Conservation (phyloP, 2,113 vertebrate species). For the Rhea americana region DNA sequence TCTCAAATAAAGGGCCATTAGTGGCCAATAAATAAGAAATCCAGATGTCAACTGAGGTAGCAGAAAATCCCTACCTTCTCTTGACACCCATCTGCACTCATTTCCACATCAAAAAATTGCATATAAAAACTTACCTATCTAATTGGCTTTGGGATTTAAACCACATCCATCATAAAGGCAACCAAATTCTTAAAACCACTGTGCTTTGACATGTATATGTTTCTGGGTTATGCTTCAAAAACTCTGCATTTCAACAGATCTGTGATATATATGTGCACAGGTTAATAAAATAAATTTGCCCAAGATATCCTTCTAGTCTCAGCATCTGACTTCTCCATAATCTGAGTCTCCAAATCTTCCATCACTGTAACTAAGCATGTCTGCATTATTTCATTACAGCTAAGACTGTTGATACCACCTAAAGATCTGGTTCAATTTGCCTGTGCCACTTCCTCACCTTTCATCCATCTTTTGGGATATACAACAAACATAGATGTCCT, state of each 20-base stretch:
- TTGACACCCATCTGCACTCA: background rate
- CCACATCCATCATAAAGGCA: background rate
- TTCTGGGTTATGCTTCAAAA: background rate
- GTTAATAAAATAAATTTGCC: background rate
- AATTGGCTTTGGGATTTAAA: conserved; percentile 5
- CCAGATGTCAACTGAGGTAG: background rate
- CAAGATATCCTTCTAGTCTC: background rate
- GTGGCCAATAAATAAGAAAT: background rate
- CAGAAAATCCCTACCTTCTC: background rate
- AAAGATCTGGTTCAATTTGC: background rate
- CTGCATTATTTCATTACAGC: background rate
- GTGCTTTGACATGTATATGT: background rate
- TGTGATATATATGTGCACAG: background rate
- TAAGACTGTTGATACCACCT: background rate
- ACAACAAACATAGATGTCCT: conserved; percentile 34
- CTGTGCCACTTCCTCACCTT: background rate
- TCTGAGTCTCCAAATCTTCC: background rate
- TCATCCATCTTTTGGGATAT: background rate
- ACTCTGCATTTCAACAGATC: background rate
- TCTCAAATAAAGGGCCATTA: background rate
- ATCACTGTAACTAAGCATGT: background rate
- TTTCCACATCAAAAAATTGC: background rate
- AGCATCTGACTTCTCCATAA: background rate
- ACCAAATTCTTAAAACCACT: background rate
- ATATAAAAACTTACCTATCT: background rate